These are phyloP conservation scores for Tapirus terrestris DNA, from an alignment of 2,113 vertebrate species.

Conservation along the genomic window DNA sequence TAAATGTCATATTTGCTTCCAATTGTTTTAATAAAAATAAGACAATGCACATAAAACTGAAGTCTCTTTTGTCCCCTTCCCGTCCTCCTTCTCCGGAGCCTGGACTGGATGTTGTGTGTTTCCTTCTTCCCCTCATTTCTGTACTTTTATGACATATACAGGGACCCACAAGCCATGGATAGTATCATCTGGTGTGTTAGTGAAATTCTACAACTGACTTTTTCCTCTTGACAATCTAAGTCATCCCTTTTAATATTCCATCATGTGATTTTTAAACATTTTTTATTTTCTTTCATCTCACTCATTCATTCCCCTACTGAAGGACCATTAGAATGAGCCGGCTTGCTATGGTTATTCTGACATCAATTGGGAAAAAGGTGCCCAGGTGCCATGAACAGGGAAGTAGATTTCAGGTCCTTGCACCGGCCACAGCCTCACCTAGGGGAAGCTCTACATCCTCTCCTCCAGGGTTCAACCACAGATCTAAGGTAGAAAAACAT, in stretches of 20 bases:
- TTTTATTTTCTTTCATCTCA: too few species aligned
- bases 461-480: neutral
- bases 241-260: neutral
- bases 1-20: neutral
- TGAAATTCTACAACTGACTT: neutral
- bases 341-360: neutral
- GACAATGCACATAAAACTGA: neutral
- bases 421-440: neutral
- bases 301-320: neutral
- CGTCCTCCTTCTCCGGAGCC: neutral
- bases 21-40: neutral
- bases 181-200: too few species aligned
- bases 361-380: neutral
- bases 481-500: neutral
- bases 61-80: neutral
- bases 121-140: neutral
- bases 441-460: neutral
- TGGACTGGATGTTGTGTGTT: accelerated
- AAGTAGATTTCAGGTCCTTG: neutral
- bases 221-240: neutral
- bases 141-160: accelerated
- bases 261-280: accelerated
- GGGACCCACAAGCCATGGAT: accelerated
- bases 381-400: accelerated
- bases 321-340: neutral